These are phyloP conservation scores for Neoascia interrupta DNA, from an alignment of 2,888 invertebrate species.

Conservation along the genomic window DNA sequence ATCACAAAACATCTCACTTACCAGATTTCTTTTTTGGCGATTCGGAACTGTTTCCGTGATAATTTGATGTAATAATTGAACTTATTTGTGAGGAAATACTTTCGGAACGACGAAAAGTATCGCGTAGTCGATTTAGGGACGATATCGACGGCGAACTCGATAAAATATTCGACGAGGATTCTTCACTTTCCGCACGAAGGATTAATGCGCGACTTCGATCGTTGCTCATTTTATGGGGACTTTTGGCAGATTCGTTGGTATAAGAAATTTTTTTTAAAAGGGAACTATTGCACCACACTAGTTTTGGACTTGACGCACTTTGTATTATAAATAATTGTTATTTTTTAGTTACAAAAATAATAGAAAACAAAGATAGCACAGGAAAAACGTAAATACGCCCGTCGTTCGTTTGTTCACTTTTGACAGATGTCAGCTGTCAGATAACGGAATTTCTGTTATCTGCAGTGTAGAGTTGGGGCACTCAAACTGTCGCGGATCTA, in stretches of 20 bases:
- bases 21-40: conserved; percentile 74
- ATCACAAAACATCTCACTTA: conserved; percentile 73
- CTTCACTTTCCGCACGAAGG: conserved; percentile 77
- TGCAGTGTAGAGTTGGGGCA: conserved; percentile 34
- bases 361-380: conserved; percentile 40
- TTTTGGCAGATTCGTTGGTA: conserved; percentile 18
- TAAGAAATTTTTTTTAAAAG: background rate
- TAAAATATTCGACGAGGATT: conserved; percentile 71
- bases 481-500: conserved; percentile 37
- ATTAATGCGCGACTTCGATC: conserved; percentile 74
- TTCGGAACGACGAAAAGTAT: conserved; percentile 78
- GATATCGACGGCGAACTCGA: conserved; percentile 82
- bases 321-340: conserved; percentile 27
- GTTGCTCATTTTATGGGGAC: conserved; percentile 74
- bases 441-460: background rate
- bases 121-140: conserved; percentile 77
- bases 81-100: conserved; percentile 77
- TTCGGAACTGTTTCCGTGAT: conserved; percentile 29
- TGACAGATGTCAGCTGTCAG: conserved; percentile 30
- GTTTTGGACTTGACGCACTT: conserved; percentile 24
- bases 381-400: conserved; percentile 66
- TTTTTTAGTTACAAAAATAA: conserved; percentile 31
- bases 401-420: conserved; percentile 23
- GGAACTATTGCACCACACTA: too few species aligned
- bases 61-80: conserved; percentile 72